A percentile compares a stretch with the other conserved stretches of the same genome.
Conservation (phyloP, 2,888 invertebrate genomes). For the Phaedon cochleariae region DNA sequence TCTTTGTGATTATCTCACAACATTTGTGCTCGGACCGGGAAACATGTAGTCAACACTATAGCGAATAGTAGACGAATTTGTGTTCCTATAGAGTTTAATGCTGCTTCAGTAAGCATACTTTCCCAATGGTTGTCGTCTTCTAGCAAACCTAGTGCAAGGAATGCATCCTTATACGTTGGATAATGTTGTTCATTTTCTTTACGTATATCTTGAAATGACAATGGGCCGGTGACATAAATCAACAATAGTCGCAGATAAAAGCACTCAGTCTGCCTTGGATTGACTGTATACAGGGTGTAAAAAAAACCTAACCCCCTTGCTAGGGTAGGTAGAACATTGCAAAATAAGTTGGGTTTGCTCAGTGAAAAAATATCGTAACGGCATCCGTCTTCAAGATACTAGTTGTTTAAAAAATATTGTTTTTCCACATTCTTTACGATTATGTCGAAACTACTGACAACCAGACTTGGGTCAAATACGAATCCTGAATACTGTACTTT, state of each 20-base stretch:
- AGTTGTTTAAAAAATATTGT: no score
- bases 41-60: conserved; percentile 14
- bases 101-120: conserved; percentile 37
- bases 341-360: no score
- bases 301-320: no score
- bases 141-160: conserved; percentile 44
- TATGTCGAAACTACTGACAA: no score
- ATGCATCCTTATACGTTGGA: conserved; percentile 53
- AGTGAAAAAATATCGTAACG: no score
- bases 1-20: conserved; percentile 16
- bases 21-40: conserved; percentile 7
- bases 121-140: conserved; percentile 46
- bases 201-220: conserved; percentile 49
- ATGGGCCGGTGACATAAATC: conserved; percentile 46
- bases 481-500: no score
- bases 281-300: no score
- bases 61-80: conserved; percentile 17
- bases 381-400: no score
- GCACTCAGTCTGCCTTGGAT: conserved; percentile 46
- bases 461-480: no score
- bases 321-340: no score
- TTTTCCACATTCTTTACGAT: no score
- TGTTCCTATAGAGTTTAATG: conserved; percentile 4
- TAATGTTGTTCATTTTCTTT: conserved; percentile 55
- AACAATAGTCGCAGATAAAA: conserved; percentile 46